phyloP scores from a whole-genome alignment of 1,140 invertebrate species.

The Ylistrum balloti region DNA sequence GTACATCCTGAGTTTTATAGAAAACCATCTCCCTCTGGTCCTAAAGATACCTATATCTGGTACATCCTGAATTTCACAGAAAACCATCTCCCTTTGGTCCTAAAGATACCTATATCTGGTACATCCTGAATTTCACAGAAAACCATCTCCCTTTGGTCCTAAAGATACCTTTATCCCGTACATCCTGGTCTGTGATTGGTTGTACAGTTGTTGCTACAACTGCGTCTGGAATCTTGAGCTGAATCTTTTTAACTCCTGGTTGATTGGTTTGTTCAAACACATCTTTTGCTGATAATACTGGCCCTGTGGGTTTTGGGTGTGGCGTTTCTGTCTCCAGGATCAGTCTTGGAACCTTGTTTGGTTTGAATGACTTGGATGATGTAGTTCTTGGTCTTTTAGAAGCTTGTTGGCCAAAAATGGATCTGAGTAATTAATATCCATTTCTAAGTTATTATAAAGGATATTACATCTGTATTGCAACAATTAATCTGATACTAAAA shows the following conservation, averaged over 20 bases:
- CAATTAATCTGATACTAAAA: too few species aligned
- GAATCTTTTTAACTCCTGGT: conserved; percentile 57
- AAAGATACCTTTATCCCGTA: too few species aligned
- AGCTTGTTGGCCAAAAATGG: conserved; percentile 82
- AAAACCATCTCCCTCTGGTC: too few species aligned
- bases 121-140: too few species aligned
- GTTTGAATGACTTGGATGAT: conserved; percentile 86
- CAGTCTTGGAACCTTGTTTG: conserved; percentile 84
- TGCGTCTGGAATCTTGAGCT: conserved; percentile 59
- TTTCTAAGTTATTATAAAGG: too few species aligned
- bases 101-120: too few species aligned
- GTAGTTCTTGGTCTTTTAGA: conserved; percentile 84
- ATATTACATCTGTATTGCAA: too few species aligned
- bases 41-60: too few species aligned
- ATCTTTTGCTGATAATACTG: conserved; percentile 71
- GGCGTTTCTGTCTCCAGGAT: conserved; percentile 48
- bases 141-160: too few species aligned
- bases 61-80: too few species aligned
- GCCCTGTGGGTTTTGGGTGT: conserved; percentile 70
- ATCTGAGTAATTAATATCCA: conserved; percentile 58
- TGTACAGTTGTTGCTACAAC: conserved; percentile 46
- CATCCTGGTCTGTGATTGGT: not conserved
- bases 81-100: too few species aligned
- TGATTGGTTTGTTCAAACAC: conserved; percentile 73
- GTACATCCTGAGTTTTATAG: too few species aligned